Base-by-base conservation (phyloP, 2,888 invertebrate genomes). In the Thecophora atra region DNA sequence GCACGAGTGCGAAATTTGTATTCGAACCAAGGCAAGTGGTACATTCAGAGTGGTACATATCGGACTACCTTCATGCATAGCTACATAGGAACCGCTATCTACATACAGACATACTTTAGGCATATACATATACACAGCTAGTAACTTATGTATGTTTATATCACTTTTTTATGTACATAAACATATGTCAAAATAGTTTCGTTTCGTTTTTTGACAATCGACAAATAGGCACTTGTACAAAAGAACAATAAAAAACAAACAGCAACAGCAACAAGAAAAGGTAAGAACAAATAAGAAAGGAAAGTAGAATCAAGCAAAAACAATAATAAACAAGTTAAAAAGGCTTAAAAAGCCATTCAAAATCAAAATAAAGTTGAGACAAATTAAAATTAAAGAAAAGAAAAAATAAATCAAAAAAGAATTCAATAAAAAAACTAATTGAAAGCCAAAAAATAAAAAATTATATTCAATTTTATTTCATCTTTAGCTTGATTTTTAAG, bases 181-280 rank as follows among this genome's bases (percentile, higher is more conserved):
- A 60, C 56, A 54, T 37, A 70, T 54, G 51, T 66, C 60, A 73
- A 58, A 51, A 21, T 74, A 71, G 65, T 75, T 75, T 73, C 72
- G 47, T 75, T 78, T 76, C 70, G 70, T 76, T 86, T 82, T 84
- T 86, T 85, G 87, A 87, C 87, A 87, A 87, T 87, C 87, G 87
- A 87, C 87, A 85, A 85, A 86, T 86, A 86, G 86, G 86, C 86
- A 84, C 85, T 84, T 85, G 84, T 85, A 84, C 82, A 84, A 85
- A 80, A 82, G 76, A 75, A 77, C 76, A 74, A 76, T 76, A 73
- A 77, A 77, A 76, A 77, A 75, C 71, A 11, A 76, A 72, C 24
- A 74, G 73, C 72, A 75, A 72, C 64, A 74, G 72, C 66, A 73
- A 68, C 42, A 72, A 52, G 37, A 60, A 64, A 30, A 72, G 51